Base-by-base conservation (phyloP, 2,797 vertebrate genomes). In the Cyclopterus lumpus region DNA sequence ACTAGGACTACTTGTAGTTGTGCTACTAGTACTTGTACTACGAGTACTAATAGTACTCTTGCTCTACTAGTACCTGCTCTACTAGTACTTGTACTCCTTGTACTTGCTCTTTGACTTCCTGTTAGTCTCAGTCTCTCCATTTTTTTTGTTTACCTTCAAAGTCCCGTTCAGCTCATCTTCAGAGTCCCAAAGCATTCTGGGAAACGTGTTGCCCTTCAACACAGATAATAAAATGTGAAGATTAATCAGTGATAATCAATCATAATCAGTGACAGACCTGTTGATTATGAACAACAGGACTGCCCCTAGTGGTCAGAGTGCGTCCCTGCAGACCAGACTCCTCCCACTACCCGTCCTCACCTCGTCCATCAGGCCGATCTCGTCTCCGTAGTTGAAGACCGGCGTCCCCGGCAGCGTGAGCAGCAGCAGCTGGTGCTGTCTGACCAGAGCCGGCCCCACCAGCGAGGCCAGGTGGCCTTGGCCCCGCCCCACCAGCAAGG, bases 371-470 rank as follows among this genome's bases (percentile, higher is more conserved):
- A 97, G 88, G 22, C 96, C 96, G 3, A 97, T 95, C 90, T 97
- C 97, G 36, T 97, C 96, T 2, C 97, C 97, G 1, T 96, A 96
- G 86, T 90, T 95, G 66, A 96, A 93, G 38, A 97, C 73, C 0
- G 97, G 95, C 0, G 96, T 96, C 16, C 97, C 97, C 0, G 95
- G 96, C 30, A 98, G 88, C 0, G 96, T 97, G 63, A 97, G 91
- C 26, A 98, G 84, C 75, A 98, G 87, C 80, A 97, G 67, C 60
- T 95, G 95, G 76, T 94, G 77, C 2, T 96, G 83, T 6, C 78
- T 90, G 10, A 95, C 88, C 53, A 93, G 71, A 0, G 73, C 70
- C 1, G 83, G 15, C 0, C 89, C 85, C 34, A 93, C 80, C 5
- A 94, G 54, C 2, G 92, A 90, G 0, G 94, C 93, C 92, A 96